Percentiles rank a stretch among this genome's conserved stretches.
phyloP scores from a whole-genome alignment of 2,113 vertebrate species.

The Actenoides lindsayi region DNA sequence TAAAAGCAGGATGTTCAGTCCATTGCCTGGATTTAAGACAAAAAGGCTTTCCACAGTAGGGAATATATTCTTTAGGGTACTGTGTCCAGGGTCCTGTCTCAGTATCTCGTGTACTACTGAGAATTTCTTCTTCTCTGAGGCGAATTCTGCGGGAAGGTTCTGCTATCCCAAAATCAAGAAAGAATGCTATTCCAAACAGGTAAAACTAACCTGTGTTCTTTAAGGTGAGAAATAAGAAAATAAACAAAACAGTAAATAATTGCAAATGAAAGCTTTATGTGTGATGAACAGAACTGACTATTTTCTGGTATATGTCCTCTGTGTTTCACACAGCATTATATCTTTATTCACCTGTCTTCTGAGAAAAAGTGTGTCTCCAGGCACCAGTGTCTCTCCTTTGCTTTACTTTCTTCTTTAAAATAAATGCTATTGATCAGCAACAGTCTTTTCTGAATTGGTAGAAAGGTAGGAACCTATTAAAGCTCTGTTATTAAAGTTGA shows the following conservation, averaged over 20 bases:
- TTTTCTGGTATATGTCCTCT: not conserved
- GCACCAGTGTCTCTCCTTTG: not conserved
- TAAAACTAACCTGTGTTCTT: not conserved
- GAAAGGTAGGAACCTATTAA: conserved; percentile 33
- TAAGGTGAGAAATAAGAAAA: not conserved
- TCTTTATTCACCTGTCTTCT: not conserved
- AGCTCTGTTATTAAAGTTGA: conserved; percentile 36
- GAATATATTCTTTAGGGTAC: not conserved
- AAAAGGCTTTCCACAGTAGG: not conserved
- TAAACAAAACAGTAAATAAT: not conserved
- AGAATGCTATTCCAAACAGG: not conserved
- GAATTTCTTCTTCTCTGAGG: not conserved
- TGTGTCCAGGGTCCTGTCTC: not conserved
- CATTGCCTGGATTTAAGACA: not conserved
- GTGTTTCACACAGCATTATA: not conserved
- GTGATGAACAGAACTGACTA: not conserved
- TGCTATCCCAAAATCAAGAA: not conserved
- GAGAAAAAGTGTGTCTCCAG: not conserved
- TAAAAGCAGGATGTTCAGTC: not conserved
- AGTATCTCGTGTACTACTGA: not conserved
- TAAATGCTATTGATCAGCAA: conserved; percentile 35
- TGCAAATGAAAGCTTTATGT: conserved; percentile 33
- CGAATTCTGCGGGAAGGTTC: not conserved
- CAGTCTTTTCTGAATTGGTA: conserved; percentile 22
- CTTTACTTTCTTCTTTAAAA: conserved; percentile 18